These are phyloP conservation scores for Listronotus bonariensis DNA, from an alignment of 1,140 invertebrate species.

Conservation along the genomic window DNA sequence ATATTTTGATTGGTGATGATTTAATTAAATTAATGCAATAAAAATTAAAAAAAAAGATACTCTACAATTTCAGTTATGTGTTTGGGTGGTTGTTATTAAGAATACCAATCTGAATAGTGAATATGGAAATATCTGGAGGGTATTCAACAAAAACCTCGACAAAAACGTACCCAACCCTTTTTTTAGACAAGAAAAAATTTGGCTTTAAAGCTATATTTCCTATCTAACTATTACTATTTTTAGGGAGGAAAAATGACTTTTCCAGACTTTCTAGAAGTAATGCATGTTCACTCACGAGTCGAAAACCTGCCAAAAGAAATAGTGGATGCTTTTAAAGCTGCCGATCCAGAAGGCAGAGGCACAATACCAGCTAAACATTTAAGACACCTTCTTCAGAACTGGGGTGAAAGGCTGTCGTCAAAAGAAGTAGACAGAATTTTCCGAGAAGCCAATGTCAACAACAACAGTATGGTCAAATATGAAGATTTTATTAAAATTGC, in stretches of 20 bases:
- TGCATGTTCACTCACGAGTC: constrained; percentile 85
- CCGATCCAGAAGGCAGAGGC: constrained; percentile 75
- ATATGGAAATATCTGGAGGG: too few species aligned
- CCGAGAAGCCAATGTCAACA: constrained; percentile 85
- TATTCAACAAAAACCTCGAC: too few species aligned
- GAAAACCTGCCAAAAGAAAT: constrained; percentile 90
- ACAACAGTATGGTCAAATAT: constrained; percentile 83
- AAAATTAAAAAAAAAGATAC: too few species aligned
- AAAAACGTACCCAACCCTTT: too few species aligned
- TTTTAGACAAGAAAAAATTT: constrained; percentile 5
- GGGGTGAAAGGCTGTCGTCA: constrained; percentile 89
- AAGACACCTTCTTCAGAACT: constrained; percentile 84
- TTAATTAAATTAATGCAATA: too few species aligned
- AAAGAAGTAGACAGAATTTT: constrained; percentile 95
- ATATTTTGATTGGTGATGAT: too few species aligned
- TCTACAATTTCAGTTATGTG: too few species aligned
- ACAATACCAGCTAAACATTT: constrained; percentile 81
- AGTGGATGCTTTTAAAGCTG: constrained; percentile 85
- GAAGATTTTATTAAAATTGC: constrained; percentile 93
- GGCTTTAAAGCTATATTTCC: constrained; percentile 6
- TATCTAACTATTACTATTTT: too few species aligned
- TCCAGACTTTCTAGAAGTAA: constrained; percentile 92
- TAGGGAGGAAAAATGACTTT: constrained; percentile 88
- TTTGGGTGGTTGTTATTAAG: too few species aligned
- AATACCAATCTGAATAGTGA: too few species aligned